Percentiles rank a stretch among this genome's conserved stretches.
phyloP scores from a whole-genome alignment of 2,113 vertebrate species.

The Panthera leo region DNA sequence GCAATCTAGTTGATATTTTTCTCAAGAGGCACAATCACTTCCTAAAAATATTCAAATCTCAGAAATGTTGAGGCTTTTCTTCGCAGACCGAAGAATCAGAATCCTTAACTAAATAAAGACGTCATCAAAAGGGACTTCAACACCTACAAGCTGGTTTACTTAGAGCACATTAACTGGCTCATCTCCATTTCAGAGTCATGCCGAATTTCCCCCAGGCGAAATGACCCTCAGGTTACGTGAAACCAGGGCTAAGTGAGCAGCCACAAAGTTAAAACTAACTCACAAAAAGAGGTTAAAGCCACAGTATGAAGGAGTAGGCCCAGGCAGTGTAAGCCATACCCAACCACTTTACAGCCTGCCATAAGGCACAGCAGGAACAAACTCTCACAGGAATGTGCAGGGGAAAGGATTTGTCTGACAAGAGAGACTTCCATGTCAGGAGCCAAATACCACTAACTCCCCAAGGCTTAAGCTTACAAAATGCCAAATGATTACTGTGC shows the following conservation, averaged over 20 bases:
- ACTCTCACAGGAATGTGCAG: conserved; percentile 61
- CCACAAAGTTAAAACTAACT: neutral
- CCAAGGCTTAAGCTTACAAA: conserved; percentile 58
- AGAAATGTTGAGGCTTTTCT: neutral
- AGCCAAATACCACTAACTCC: conserved; percentile 79
- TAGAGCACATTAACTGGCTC: neutral
- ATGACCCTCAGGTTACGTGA: neutral
- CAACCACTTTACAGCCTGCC: conserved; percentile 14
- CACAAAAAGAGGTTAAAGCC: neutral
- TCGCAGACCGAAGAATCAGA: neutral
- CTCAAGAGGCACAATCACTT: neutral
- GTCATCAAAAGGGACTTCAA: neutral
- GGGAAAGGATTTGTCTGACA: conserved; percentile 73
- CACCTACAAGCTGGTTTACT: neutral
- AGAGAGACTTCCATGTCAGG: conserved; percentile 73
- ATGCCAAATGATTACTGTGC: conserved; percentile 74
- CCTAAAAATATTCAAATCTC: neutral
- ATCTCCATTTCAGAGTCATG: neutral
- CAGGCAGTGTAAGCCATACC: neutral
- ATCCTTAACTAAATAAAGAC: neutral
- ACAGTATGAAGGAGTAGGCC: neutral
- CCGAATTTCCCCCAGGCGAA: neutral
- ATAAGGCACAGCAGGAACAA: conserved; percentile 40
- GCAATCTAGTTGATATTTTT: neutral
- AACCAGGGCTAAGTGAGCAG: neutral